phyloP scores from a whole-genome alignment of 2,888 invertebrate genomes.

The Drosophila yooni region DNA sequence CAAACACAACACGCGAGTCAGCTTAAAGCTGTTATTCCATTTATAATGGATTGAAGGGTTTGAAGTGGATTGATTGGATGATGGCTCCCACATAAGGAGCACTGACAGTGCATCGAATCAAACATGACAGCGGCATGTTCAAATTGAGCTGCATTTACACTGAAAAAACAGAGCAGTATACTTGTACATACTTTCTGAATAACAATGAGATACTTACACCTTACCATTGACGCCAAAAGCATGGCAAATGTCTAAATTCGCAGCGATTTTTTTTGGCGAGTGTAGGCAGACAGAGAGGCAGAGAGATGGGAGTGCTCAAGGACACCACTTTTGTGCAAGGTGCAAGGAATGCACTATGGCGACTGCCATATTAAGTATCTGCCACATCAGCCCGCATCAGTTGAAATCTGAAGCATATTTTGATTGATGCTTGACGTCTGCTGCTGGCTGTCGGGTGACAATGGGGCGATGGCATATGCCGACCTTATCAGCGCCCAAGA shows the following conservation, averaged over 20 bases:
- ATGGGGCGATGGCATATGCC: constrained; percentile 52
- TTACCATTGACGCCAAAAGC: not conserved
- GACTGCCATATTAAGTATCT: constrained; percentile 41
- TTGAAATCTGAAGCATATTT: constrained; percentile 9
- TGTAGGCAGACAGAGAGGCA: not conserved
- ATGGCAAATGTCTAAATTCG: too few relatives aligned
- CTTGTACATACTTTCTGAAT: not conserved
- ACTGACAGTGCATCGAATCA: constrained; percentile 20
- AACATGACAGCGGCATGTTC: not conserved
- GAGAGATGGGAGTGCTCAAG: not conserved
- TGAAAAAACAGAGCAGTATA: not conserved
- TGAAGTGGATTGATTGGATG: constrained; percentile 26
- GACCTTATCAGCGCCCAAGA: constrained; percentile 60
- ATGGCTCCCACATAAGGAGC: constrained; percentile 25
- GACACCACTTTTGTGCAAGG: not conserved
- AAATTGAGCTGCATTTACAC: constrained; percentile 38
- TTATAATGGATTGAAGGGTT: constrained; percentile 14
- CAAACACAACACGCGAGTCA: not conserved
- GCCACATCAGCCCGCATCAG: constrained; percentile 26
- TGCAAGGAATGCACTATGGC: constrained; percentile 11
- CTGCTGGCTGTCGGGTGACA: constrained; percentile 36
- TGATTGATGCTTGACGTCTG: constrained; percentile 22
- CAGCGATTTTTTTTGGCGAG: not conserved
- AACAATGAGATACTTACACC: not conserved
- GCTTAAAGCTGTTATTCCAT: constrained; percentile 22